Conservation (phyloP, 1,140 invertebrate species). For the Aplysia californica region DNA sequence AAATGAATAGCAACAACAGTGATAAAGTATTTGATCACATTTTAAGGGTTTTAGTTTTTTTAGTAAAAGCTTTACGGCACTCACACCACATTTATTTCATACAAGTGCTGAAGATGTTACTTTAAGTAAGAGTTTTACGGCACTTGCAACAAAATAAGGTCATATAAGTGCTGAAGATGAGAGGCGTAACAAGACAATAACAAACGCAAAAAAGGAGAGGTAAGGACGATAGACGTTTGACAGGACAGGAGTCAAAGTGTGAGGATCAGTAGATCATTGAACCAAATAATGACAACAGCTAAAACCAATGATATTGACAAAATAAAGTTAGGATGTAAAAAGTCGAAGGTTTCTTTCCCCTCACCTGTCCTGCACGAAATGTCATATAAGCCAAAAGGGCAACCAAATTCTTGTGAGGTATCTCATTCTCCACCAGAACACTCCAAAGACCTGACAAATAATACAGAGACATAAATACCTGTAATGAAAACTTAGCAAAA, state of each 20-base stretch:
- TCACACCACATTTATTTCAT: too few species aligned
- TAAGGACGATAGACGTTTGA: neutral
- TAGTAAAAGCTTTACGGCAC: too few species aligned
- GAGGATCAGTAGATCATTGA: neutral
- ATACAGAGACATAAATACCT: neutral
- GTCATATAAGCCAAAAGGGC: constrained; percentile 71
- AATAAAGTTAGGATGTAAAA: neutral
- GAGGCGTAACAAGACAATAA: too few species aligned
- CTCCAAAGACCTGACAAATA: constrained; percentile 70
- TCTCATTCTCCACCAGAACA: constrained; percentile 67
- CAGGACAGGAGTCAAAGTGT: neutral
- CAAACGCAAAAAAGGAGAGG: neutral
- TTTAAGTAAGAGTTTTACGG: too few species aligned
- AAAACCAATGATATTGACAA: neutral
- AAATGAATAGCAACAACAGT: too few species aligned
- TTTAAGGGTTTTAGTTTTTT: too few species aligned
- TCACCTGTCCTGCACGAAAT: constrained; percentile 18
- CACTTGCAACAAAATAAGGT: too few species aligned
- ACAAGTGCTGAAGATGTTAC: too few species aligned
- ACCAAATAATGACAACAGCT: neutral
- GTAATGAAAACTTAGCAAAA: too few species aligned
- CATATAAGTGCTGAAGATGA: too few species aligned
- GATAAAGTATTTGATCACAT: too few species aligned
- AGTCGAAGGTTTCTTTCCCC: too few species aligned
- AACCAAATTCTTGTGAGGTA: constrained; percentile 70